Percentiles rank a stretch among this genome's conserved stretches.
Conservation (phyloP, 1,140 invertebrate species). For the Trichomalopsis sarcophagae region DNA sequence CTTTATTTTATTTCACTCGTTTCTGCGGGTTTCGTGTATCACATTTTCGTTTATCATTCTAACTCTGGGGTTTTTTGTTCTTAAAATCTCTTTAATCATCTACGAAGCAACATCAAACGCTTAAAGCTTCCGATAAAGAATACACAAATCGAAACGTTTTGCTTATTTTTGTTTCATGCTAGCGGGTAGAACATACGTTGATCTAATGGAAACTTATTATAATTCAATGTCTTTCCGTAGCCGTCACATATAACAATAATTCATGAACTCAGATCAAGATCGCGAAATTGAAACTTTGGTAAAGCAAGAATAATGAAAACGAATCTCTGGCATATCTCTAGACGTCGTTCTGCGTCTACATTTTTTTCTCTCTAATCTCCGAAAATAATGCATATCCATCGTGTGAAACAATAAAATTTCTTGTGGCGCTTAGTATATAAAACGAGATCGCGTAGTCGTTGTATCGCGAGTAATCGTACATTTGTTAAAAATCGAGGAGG, state of each 20-base stretch:
- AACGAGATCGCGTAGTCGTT: constrained; percentile 20
- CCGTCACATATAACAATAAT: constrained; percentile 23
- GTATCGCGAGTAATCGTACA: constrained; percentile 44
- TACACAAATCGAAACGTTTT: constrained; percentile 41
- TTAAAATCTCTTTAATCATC: constrained; percentile 45
- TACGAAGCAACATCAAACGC: constrained; percentile 52
- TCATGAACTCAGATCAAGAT: not conserved
- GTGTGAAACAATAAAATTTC: not conserved
- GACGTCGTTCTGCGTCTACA: not conserved
- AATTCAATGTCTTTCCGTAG: constrained; percentile 41
- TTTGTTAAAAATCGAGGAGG: constrained; percentile 38
- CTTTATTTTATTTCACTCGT: constrained; percentile 41
- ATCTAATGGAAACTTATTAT: constrained; percentile 43
- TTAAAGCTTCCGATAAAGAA: constrained; percentile 49
- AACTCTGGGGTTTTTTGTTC: constrained; percentile 47
- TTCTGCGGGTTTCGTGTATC: constrained; percentile 49
- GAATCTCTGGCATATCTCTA: not conserved
- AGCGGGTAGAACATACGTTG: constrained; percentile 29
- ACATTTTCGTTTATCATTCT: constrained; percentile 50
- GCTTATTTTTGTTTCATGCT: constrained; percentile 2
- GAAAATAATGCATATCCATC: not conserved
- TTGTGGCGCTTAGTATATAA: constrained; percentile 8
- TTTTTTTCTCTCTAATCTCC: not conserved
- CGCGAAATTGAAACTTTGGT: not conserved
- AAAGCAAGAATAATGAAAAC: not conserved